A percentile compares a stretch with the other conserved stretches of the same genome.
These are phyloP conservation scores for Argyra leucocephala DNA, from an alignment of 2,888 invertebrate species.

Conservation along the genomic window DNA sequence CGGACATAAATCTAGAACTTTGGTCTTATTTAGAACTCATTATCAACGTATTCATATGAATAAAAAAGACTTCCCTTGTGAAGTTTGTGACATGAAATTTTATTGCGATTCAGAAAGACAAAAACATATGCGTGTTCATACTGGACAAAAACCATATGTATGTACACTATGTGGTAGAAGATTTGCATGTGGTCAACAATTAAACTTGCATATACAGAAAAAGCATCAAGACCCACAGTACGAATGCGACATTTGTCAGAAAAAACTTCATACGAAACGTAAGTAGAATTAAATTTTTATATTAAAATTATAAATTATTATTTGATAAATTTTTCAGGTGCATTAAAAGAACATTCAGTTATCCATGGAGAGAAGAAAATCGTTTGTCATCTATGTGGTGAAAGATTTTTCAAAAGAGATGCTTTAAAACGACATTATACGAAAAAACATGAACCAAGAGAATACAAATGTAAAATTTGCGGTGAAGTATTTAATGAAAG, in stretches of 20 bases:
- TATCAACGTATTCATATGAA: constrained; percentile 6
- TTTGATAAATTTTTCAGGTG: neutral
- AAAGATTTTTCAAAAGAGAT: neutral
- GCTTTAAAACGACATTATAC: neutral
- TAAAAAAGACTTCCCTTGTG: neutral
- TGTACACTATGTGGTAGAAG: neutral
- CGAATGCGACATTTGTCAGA: neutral
- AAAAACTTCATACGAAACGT: neutral
- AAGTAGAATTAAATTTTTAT: neutral
- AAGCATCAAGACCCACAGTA: neutral
- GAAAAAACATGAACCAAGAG: neutral
- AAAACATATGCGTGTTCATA: neutral
- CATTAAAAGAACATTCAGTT: neutral
- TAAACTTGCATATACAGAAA: neutral
- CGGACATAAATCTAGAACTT: constrained; percentile 1
- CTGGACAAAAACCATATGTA: neutral
- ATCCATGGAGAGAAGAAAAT: neutral
- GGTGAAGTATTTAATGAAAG: neutral
- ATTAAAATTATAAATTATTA: neutral
- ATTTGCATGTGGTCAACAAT: neutral
- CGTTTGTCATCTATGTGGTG: neutral
- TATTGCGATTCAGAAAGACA: neutral
- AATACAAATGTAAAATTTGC: neutral
- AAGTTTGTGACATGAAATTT: neutral
- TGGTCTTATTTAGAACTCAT: neutral